Percentiles rank a stretch among this genome's conserved stretches.
phyloP scores from a whole-genome alignment of 2,888 invertebrate species.

The Trichopoda pennipes region DNA sequence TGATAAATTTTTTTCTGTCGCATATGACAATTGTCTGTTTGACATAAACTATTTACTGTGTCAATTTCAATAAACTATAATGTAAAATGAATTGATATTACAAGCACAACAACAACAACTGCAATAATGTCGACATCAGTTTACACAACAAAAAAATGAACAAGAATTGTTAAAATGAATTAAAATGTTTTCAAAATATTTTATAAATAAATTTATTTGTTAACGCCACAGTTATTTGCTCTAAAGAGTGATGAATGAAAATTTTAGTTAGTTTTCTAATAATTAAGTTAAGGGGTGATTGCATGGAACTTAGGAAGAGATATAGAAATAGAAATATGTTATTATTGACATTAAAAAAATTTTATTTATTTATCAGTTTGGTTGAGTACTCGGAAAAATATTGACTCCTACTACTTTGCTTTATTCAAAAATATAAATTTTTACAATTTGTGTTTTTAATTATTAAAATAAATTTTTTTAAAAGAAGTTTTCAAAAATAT shows the following conservation, averaged over 20 bases:
- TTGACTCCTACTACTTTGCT: no score
- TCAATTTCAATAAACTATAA: conserved; percentile 63
- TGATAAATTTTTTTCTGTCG: conserved; percentile 7
- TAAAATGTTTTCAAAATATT: conserved; percentile 45
- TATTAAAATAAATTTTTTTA: no score
- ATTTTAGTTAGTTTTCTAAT: background rate
- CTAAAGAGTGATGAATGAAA: conserved; percentile 4
- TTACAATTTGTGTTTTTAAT: no score
- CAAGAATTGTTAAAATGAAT: conserved; percentile 34
- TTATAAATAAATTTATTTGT: conserved; percentile 13
- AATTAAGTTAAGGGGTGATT: background rate
- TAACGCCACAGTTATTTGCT: conserved; percentile 53
- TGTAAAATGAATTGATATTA: conserved; percentile 40
- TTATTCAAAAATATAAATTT: no score
- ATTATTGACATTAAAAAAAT: no score
- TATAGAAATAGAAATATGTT: no score
- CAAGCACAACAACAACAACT: conserved; percentile 21
- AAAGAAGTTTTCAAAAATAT: no score
- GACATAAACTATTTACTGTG: conserved; percentile 66
- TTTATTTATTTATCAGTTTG: no score
- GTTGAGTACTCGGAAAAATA: no score
- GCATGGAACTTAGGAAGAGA: no score
- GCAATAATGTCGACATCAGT: background rate
- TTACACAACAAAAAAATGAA: background rate
- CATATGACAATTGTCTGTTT: conserved; percentile 60